These are phyloP conservation scores for Trissolcus japonicus DNA, from an alignment of 2,888 invertebrate species.

Conservation along the genomic window DNA sequence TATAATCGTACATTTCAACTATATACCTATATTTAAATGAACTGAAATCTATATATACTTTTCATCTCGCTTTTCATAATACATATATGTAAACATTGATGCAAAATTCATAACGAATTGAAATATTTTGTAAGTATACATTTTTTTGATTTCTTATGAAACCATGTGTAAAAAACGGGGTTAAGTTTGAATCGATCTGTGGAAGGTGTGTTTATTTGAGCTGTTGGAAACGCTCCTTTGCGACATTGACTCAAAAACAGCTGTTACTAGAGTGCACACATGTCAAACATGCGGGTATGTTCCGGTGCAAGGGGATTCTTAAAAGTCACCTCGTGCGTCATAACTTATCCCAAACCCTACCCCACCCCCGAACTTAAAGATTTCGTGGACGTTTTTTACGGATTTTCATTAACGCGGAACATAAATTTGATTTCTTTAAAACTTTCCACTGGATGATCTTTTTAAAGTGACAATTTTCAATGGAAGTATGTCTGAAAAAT, in stretches of 20 bases:
- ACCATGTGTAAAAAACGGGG: no score
- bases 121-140: no score
- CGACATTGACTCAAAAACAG: conserved; percentile 58
- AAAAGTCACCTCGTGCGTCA: conserved; percentile 39
- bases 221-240: conserved; percentile 32
- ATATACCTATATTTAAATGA: no score
- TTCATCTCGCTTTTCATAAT: no score
- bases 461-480: no score
- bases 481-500: no score
- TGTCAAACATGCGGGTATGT: conserved; percentile 44
- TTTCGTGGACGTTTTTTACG: conserved; percentile 18
- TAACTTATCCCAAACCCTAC: conserved; percentile 27
- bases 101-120: no score
- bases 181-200: conserved; percentile 39
- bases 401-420: conserved; percentile 29
- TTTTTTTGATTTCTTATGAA: no score
- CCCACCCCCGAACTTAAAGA: conserved; percentile 3
- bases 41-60: no score
- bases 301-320: conserved; percentile 21
- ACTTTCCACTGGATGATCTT: neutral
- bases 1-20: no score
- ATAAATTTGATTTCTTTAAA: conserved; percentile 13
- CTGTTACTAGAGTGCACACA: conserved; percentile 44
- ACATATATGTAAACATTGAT: no score
- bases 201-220: conserved; percentile 28